These are phyloP conservation scores for Lynx canadensis DNA, from an alignment of 2,113 vertebrate species.

Conservation along the genomic window DNA sequence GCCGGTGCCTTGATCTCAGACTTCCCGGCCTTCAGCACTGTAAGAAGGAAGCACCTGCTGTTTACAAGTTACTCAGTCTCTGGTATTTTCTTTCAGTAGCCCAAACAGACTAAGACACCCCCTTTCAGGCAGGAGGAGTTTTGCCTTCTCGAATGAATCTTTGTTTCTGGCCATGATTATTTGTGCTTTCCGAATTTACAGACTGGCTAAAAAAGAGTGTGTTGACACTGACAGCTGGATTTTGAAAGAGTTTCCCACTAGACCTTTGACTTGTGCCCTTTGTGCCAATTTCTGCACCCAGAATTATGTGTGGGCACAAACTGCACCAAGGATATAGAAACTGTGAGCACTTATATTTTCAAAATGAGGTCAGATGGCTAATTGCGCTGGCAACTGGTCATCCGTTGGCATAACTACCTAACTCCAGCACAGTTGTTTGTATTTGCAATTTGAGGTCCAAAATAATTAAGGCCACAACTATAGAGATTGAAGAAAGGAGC, in stretches of 20 bases:
- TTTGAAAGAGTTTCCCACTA: slow-evolving; percentile 63
- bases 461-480: slow-evolving; percentile 42
- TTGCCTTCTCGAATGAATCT: slow-evolving; percentile 57
- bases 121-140: not conserved
- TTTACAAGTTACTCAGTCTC: not conserved
- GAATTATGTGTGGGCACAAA: slow-evolving; percentile 52
- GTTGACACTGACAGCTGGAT: slow-evolving; percentile 40
- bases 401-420: slow-evolving; percentile 52
- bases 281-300: slow-evolving; percentile 55
- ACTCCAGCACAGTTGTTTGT: slow-evolving; percentile 62
- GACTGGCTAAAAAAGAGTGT: not conserved
- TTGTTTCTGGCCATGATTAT: slow-evolving; percentile 50
- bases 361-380: slow-evolving; percentile 71
- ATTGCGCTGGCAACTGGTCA: slow-evolving; percentile 57
- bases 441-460: slow-evolving; percentile 55
- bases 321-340: slow-evolving; percentile 45
- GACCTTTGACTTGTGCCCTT: slow-evolving; percentile 38
- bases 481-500: not conserved
- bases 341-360: slow-evolving; percentile 44
- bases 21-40: not conserved
- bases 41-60: not conserved
- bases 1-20: not conserved
- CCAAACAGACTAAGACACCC: not conserved
- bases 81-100: not conserved
- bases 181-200: slow-evolving; percentile 40